Evolutionary conservation across 2,797 vertebrate genomes (phyloP), one percentile per base, ranked within the genome.

Genomic region (Myoxocephalus aenaeus): DNA sequence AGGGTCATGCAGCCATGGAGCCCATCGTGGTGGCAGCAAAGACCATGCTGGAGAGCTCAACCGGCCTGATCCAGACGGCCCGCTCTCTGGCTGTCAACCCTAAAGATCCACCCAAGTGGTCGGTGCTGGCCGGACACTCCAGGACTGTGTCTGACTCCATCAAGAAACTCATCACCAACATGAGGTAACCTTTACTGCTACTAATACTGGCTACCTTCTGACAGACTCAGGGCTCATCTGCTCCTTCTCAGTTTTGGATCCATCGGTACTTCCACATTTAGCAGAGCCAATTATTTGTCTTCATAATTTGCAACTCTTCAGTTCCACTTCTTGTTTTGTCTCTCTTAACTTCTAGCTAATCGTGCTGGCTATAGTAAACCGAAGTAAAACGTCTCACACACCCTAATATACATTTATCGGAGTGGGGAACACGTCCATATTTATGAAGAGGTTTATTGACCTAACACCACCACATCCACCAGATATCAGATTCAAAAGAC

Each of bases 141-240:
- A 96, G 98, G 38, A 99, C 98, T 0, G 97, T 99, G 85, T 99
- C 98, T 0, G 98, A 99, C 86, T 99, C 98, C 86, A 99, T 99
- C 91, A 99, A 99, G 96, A 99, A 98, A 76, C 96, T 99, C 29
- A 99, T 99, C 78, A 99, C 98, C 70, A 99, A 97, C 92, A 99
- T 99, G 97, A 98, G 98, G 98, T 98, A 90, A 86, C 14, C 22
- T 9, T 18, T 51, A 10, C 20, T 62, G 5, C 65, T 20, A 0
- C 62, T 29, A 15, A 25, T 29, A 3, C 32, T 32, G 7, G 32
- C 11, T 51, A 17, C 10, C 18, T 27, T 51, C 20, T 58, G n/a
- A 29, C 22, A 34, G 18, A 36, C 42, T 3, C 13, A 29, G 7
- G 29, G 29, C 6, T 61, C 29, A n/a, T 4, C 13, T 25, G 3